Evolutionary conservation across 2,888 invertebrate genomes (phyloP).

Genomic region (Tachina grossa): DNA sequence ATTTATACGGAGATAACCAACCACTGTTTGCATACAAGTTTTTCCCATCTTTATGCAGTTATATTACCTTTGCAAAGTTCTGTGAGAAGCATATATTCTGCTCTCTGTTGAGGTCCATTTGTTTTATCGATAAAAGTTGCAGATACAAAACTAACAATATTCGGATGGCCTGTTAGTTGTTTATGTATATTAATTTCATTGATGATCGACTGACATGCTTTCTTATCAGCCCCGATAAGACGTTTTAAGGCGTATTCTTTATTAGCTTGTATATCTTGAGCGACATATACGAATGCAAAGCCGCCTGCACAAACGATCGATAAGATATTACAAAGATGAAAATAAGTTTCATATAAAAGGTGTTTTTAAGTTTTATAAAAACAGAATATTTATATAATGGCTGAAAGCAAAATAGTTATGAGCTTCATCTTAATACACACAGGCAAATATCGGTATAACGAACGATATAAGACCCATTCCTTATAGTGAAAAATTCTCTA

Average conservation of each 20-base stretch:
- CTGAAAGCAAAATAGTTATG: too few species aligned
- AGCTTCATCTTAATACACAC: too few species aligned
- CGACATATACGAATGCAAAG: slow-evolving; percentile 97
- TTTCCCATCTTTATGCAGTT: slow-evolving; percentile 56
- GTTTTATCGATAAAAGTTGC: slow-evolving; percentile 91
- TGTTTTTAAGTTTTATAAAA: not conserved
- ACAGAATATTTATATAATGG: not conserved
- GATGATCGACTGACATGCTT: slow-evolving; percentile 90
- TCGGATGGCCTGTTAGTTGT: slow-evolving; percentile 94
- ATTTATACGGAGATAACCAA: too few species aligned
- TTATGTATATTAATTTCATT: slow-evolving; percentile 93
- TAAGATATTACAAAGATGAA: slow-evolving; percentile 18
- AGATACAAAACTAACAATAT: slow-evolving; percentile 95
- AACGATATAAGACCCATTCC: too few species aligned
- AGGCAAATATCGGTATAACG: too few species aligned
- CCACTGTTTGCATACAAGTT: not conserved
- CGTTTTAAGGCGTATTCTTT: slow-evolving; percentile 97
- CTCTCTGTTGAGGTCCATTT: slow-evolving; percentile 90
- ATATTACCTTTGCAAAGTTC: slow-evolving; percentile 93
- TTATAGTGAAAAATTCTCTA: too few species aligned
- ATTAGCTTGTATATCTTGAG: slow-evolving; percentile 92
- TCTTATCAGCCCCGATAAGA: slow-evolving; percentile 91
- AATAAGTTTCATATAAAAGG: not conserved
- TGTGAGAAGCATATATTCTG: slow-evolving; percentile 95
- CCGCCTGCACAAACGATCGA: slow-evolving; percentile 88